Evolutionary conservation across 1,140 invertebrate genomes (phyloP), one percentile per base, ranked within the genome.

Genomic region (Calosoma granatense): DNA sequence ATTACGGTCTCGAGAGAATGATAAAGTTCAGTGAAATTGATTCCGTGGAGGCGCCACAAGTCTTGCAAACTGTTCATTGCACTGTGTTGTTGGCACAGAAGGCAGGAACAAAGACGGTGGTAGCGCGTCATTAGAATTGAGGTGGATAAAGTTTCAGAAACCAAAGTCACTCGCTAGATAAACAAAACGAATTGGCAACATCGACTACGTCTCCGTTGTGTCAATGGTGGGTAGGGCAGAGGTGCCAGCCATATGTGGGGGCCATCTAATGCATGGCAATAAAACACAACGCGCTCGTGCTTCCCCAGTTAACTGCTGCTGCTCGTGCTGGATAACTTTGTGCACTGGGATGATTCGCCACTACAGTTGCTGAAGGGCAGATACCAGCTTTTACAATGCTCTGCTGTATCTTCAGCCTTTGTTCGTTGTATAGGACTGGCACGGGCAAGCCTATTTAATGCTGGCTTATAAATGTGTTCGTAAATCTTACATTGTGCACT

Each of bases 1-100:
- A 36, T 6, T 47, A 47, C 41, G 4, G 6, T 47, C 41, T 17
- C 41, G 3, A 11, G 20, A 15, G 21, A 53, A 53, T 20, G 51
- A 53, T 20, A 53, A 53, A 53, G 11, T 53, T 53, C 22, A 15
- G 51, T 53, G 51, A 53, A 53, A 53, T 53, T 53, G 51, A 53
- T 53, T 22, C 26, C 4, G 43, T 51, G 43, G 14, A 9, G 51
- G 51, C 51, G 51, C 51, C 51, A 53, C 51, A 22, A 53, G 21
- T 53, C 20, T 20, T 53, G 20, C 19, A 22, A 47, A 6, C 15
- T 12, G 6, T 12, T 4, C 9, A 9, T 47, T 4, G 4, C 41
- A 11, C 9, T 17, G 17, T 12, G 4, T 47, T 6, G n/a, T 36
- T 36, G 43, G 6, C 43, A 51, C 14, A 6, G 43, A 20, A 20